phyloP scores from a whole-genome alignment of 2,113 vertebrate species.

The Seriola aureovittata region DNA sequence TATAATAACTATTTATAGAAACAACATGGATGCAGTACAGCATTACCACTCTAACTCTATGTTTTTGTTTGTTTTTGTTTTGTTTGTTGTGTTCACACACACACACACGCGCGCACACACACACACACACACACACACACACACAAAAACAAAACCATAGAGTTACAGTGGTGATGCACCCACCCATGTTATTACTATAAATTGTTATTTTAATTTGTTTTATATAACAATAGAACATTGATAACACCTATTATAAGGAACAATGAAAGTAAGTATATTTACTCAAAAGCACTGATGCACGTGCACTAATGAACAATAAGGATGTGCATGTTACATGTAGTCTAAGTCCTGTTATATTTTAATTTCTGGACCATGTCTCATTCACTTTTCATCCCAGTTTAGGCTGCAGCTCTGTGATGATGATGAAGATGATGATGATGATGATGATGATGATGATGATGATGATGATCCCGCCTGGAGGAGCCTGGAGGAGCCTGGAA shows the following conservation, averaged over 20 bases:
- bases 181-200: no score
- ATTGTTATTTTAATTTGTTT: not conserved
- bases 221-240: not conserved
- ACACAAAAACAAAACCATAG: no score
- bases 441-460: conserved; percentile 16
- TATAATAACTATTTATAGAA: not conserved
- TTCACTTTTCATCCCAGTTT: not conserved
- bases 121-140: no score
- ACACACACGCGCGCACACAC: no score
- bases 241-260: not conserved
- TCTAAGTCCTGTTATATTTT: not conserved
- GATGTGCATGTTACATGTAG: no score
- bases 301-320: no score
- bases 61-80: no score
- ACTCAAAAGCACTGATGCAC: not conserved
- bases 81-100: no score
- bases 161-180: no score
- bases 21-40: no score
- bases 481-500: conserved; percentile 42
- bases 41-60: no score
- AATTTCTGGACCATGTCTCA: not conserved
- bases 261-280: not conserved
- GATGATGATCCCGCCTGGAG: conserved; percentile 33
- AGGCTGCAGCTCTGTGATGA: conserved; percentile 2
- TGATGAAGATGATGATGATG: conserved; percentile 25